These are phyloP conservation scores for Scaeva pyrastri DNA, from an alignment of 2,888 invertebrate species.

Conservation along the genomic window DNA sequence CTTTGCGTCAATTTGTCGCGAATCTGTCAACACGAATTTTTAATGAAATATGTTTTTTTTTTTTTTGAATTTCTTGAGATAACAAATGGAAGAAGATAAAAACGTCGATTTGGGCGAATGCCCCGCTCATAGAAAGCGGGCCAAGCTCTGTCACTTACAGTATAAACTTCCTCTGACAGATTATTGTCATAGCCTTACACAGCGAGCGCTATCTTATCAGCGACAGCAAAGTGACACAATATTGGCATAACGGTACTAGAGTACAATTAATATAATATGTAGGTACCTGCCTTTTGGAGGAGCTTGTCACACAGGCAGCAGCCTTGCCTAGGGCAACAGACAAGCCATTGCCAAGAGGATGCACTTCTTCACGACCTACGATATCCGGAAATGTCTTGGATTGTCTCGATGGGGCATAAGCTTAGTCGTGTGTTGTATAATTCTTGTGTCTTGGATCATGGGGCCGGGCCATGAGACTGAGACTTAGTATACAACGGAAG, in stretches of 20 bases:
- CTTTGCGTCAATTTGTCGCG: conserved; percentile 47
- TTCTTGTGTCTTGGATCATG: no score
- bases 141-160: not conserved
- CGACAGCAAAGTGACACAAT: conserved; percentile 3
- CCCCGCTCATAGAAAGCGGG: not conserved
- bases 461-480: not conserved
- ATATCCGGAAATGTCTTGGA: conserved; percentile 66
- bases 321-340: not conserved
- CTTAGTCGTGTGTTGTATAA: not conserved
- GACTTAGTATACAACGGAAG: conserved; percentile 18
- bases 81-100: not conserved
- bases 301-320: not conserved
- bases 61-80: not conserved
- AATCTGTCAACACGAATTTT: conserved; percentile 20
- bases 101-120: not conserved
- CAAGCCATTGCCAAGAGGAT: conserved; percentile 35
- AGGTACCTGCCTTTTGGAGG: conserved; percentile 3
- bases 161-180: not conserved
- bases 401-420: conserved; percentile 20
- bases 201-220: conserved; percentile 6
- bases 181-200: no score
- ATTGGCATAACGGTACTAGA: not conserved
- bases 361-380: conserved; percentile 58
- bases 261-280: not conserved
- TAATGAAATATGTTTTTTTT: no score